phyloP scores from a whole-genome alignment of 1,140 invertebrate species.

The Procambarus clarkii region DNA sequence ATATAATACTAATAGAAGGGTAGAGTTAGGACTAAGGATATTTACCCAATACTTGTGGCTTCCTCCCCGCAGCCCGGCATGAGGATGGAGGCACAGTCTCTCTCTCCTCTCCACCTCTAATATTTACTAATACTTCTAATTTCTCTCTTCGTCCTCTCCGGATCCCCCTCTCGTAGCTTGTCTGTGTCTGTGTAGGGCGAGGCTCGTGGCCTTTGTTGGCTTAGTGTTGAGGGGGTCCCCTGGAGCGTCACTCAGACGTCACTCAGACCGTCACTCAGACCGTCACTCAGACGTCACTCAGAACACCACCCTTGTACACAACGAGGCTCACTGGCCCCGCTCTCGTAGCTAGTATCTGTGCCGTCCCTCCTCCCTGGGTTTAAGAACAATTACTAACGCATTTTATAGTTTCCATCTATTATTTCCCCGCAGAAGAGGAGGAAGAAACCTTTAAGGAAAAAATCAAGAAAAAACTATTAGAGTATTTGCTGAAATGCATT shows the following conservation, averaged over 20 bases:
- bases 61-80: slow-evolving; percentile 29
- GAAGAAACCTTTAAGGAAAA: slow-evolving; percentile 87
- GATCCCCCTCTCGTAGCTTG: slow-evolving; percentile 57
- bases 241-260: too few relatives aligned
- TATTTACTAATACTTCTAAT: slow-evolving; percentile 30
- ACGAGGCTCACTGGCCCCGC: background rate
- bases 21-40: background rate
- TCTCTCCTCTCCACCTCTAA: slow-evolving; percentile 8
- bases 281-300: too few relatives aligned
- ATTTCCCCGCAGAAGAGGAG: slow-evolving; percentile 94
- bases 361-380: slow-evolving; percentile 74
- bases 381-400: slow-evolving; percentile 82
- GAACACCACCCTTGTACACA: background rate
- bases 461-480: slow-evolving; percentile 88
- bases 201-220: slow-evolving; percentile 27
- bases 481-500: slow-evolving; percentile 82
- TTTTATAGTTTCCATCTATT: slow-evolving; percentile 92
- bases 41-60: background rate
- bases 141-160: slow-evolving; percentile 21
- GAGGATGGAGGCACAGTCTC: slow-evolving; percentile 57
- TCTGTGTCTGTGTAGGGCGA: slow-evolving; percentile 46
- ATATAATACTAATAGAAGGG: background rate
- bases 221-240: background rate
- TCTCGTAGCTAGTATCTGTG: slow-evolving; percentile 50
- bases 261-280: too few relatives aligned